Evolutionary conservation across 2,888 invertebrate species (phyloP).

Genomic region (Poecilobothrus nobilitatus): DNA sequence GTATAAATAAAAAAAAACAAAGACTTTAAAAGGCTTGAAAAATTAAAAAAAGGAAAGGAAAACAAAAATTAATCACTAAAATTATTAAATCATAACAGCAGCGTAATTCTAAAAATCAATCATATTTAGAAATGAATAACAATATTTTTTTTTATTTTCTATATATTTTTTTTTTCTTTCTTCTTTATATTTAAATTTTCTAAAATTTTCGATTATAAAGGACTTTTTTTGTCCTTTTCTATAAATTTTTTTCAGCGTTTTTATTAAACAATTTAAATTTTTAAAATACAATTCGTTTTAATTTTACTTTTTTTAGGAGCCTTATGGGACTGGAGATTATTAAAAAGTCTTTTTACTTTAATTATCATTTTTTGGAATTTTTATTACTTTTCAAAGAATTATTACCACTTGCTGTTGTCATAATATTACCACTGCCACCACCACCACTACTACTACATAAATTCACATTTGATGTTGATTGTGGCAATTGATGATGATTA

Average conservation of each 20-base stretch:
- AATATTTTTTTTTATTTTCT: not conserved
- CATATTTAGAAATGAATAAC: no score
- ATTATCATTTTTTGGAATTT: not conserved
- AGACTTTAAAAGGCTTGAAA: no score
- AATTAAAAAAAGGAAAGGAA: no score
- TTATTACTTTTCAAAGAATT: not conserved
- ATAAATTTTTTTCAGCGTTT: not conserved
- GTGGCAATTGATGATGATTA: not conserved
- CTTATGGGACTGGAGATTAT: not conserved
- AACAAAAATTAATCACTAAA: no score
- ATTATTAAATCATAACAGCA: no score
- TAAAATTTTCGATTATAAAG: not conserved
- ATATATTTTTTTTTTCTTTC: not conserved
- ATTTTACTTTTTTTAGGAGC: no score
- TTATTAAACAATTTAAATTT: not conserved
- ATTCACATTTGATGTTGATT: not conserved
- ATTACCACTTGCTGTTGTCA: not conserved
- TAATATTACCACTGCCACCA: not conserved
- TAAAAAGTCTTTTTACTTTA: no score
- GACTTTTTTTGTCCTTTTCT: not conserved
- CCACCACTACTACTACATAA: no score
- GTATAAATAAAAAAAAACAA: no score
- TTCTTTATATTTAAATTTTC: not conserved
- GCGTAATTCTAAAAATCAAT: no score
- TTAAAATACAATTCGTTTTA: no score